Evolutionary conservation across 2,113 vertebrate species (phyloP).

Genomic region (Apteryx mantelli): DNA sequence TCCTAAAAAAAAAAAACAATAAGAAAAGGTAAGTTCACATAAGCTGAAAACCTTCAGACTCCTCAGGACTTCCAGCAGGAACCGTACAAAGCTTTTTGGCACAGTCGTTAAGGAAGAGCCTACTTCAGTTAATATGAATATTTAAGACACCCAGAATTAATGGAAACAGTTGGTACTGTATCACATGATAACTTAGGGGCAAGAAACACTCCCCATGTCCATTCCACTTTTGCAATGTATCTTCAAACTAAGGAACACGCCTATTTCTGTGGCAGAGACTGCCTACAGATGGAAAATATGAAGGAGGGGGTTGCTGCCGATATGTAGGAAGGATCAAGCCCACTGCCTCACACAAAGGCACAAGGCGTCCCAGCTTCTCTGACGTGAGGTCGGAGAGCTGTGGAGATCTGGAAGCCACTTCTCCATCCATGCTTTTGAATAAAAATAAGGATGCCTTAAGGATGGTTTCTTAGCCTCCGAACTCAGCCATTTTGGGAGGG

Average conservation of each 20-base stretch:
- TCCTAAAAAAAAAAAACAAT: conserved; percentile 70
- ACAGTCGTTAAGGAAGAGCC: not conserved
- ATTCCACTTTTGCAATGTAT: not conserved
- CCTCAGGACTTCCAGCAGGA: not conserved
- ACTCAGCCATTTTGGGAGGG: not conserved
- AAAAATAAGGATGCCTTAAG: not conserved
- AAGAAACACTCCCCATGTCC: not conserved
- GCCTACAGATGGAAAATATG: not conserved
- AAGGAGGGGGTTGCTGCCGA: not conserved
- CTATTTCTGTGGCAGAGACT: not conserved
- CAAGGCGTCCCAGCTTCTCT: not conserved
- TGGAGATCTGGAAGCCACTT: not conserved
- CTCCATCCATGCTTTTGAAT: not conserved
- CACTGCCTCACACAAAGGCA: accelerated
- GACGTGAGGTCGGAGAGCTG: accelerated
- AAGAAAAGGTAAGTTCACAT: not conserved
- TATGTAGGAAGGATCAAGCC: not conserved
- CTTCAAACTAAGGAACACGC: not conserved
- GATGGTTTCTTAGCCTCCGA: not conserved
- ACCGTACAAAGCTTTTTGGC: not conserved
- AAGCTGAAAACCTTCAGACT: not conserved
- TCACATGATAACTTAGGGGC: not conserved
- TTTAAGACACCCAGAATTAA: not conserved
- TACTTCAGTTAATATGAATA: not conserved
- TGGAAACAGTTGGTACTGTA: not conserved